phyloP scores from a whole-genome alignment of 2,888 invertebrate genomes.

The Drosophila gaucha region DNA sequence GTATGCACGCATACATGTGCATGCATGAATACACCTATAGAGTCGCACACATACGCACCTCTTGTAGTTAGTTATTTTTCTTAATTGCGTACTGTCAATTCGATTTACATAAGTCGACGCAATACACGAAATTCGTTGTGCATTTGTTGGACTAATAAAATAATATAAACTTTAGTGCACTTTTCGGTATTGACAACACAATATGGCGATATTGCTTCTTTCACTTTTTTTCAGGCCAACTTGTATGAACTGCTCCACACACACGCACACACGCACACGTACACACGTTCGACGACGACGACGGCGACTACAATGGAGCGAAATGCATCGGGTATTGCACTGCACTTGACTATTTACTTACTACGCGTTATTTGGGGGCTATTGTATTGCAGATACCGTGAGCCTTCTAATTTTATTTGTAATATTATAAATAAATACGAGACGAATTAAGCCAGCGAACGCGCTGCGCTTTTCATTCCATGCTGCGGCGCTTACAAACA shows the following conservation, averaged over 20 bases:
- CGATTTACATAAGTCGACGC: slow-evolving; percentile 63
- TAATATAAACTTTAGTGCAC: slow-evolving; percentile 55
- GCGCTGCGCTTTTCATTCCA: slow-evolving; percentile 71
- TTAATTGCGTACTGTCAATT: slow-evolving; percentile 48
- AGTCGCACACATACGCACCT: slow-evolving; percentile 47
- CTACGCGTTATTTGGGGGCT: slow-evolving; percentile 12
- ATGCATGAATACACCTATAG: slow-evolving; percentile 19
- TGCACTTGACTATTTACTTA: slow-evolving; percentile 48
- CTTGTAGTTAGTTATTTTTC: slow-evolving; percentile 54
- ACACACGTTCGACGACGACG: slow-evolving; percentile 35
- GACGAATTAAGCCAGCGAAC: slow-evolving; percentile 58
- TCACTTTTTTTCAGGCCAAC: slow-evolving; percentile 67
- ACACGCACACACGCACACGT: slow-evolving; percentile 54
- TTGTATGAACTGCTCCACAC: slow-evolving; percentile 67
- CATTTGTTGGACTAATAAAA: slow-evolving; percentile 20
- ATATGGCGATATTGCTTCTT: slow-evolving; percentile 74
- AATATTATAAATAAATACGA: slow-evolving; percentile 57
- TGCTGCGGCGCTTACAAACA: slow-evolving; percentile 74
- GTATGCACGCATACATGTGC: slow-evolving; percentile 22
- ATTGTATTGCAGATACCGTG: slow-evolving; percentile 22
- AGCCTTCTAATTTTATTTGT: slow-evolving; percentile 40
- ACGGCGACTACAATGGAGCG: slow-evolving; percentile 32
- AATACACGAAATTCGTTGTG: slow-evolving; percentile 10
- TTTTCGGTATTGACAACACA: slow-evolving; percentile 65
- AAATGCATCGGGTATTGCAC: slow-evolving; percentile 66